Percentiles rank a stretch among this genome's conserved stretches.
Evolutionary conservation across 2,113 vertebrate genomes (phyloP).

Genomic region (Calidris pygmaea): DNA sequence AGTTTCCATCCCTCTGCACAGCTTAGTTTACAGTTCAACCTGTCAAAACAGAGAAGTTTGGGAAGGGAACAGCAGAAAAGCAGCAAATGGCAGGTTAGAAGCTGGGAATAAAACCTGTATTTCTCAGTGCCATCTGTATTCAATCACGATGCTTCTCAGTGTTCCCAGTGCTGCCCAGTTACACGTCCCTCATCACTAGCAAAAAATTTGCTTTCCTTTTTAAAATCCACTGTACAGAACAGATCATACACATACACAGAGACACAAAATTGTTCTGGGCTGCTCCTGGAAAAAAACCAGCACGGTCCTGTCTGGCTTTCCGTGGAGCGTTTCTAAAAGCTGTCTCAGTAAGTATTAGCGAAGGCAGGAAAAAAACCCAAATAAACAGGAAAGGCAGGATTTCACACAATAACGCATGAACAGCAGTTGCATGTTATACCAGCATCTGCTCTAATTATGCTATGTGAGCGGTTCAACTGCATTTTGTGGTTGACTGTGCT

Average conservation of each 20-base stretch:
- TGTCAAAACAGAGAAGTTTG: background rate
- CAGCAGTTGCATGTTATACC: slow-evolving; percentile 36
- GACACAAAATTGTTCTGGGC: background rate
- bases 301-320: background rate
- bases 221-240: background rate
- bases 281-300: background rate
- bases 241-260: background rate
- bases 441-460: slow-evolving; percentile 59
- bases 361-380: background rate
- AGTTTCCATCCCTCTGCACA: background rate
- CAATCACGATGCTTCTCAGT: background rate
- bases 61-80: background rate
- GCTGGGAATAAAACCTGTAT: background rate
- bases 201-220: background rate
- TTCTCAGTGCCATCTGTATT: background rate
- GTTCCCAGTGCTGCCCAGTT: background rate
- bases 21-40: background rate
- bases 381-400: slow-evolving; percentile 33
- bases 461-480: slow-evolving; percentile 31
- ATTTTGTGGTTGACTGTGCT: slow-evolving; percentile 54
- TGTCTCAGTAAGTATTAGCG: background rate
- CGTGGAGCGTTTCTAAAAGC: background rate
- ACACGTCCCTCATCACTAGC: background rate
- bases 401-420: slow-evolving; percentile 26
- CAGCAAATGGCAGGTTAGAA: background rate